A percentile compares a stretch with the other conserved stretches of the same genome.
These are phyloP conservation scores for Agonopterix subpropinquella DNA, from an alignment of 2,888 invertebrate genomes.

Conservation along the genomic window DNA sequence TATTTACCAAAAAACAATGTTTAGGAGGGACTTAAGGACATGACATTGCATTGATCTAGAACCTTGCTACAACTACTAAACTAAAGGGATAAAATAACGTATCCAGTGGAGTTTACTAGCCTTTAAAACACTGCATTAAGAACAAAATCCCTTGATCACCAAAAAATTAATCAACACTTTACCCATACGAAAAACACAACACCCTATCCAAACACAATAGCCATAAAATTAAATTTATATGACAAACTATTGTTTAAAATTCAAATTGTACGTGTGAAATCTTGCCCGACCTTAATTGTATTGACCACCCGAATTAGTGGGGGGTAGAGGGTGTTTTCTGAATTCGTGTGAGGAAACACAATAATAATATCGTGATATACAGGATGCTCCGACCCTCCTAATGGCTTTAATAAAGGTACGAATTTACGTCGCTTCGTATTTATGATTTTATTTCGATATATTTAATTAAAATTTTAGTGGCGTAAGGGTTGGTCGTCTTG, in stretches of 20 bases:
- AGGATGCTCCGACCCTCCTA: conserved; percentile 49
- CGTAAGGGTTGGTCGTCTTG: conserved; percentile 14
- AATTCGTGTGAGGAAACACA: conserved; percentile 56
- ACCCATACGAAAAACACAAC: conserved; percentile 17
- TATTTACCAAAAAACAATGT: too few species aligned
- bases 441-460: conserved; percentile 71
- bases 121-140: too few species aligned
- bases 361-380: conserved; percentile 60
- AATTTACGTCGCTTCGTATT: conserved; percentile 59
- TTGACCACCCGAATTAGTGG: conserved; percentile 50
- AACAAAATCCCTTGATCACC: too few species aligned
- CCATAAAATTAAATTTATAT: conserved; percentile 71
- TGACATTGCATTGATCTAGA: too few species aligned
- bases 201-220: conserved; percentile 41
- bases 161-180: too few species aligned
- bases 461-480: conserved; percentile 71
- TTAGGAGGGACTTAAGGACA: too few species aligned
- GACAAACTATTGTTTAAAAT: conserved; percentile 75
- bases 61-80: too few species aligned
- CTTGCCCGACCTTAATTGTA: conserved; percentile 68
- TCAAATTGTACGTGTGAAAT: conserved; percentile 73
- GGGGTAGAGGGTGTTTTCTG: conserved; percentile 8
- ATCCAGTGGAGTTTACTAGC: too few species aligned
- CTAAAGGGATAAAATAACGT: too few species aligned
- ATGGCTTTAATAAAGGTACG: conserved; percentile 73